These are phyloP conservation scores for Muntiacus muntjak DNA, from an alignment of 2,113 vertebrate genomes.

Conservation along the genomic window DNA sequence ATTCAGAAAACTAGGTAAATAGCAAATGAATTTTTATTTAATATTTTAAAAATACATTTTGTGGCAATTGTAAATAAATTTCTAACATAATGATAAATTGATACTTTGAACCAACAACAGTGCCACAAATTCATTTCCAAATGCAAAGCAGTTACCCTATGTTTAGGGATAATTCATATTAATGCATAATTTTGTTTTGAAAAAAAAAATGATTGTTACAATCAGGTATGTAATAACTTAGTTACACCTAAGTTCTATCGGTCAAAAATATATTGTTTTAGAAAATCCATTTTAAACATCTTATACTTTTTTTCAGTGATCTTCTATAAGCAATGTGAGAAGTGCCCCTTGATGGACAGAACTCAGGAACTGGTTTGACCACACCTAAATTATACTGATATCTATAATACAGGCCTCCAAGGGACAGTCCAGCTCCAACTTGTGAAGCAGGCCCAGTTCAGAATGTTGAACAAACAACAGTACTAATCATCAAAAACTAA, in stretches of 20 bases:
- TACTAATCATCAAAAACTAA: conserved; percentile 85
- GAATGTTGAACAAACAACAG: not conserved
- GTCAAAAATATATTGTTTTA: not conserved
- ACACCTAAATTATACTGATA: not conserved
- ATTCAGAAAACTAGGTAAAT: conserved; percentile 28
- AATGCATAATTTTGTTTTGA: conserved; percentile 31
- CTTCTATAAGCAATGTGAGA: not conserved
- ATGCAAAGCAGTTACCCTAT: not conserved
- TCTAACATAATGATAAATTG: conserved; percentile 7
- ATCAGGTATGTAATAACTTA: not conserved
- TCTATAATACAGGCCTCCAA: not conserved
- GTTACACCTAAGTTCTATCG: not conserved
- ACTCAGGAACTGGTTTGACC: not conserved
- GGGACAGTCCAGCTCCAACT: not conserved
- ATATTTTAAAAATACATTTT: conserved; percentile 29
- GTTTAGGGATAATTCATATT: not conserved
- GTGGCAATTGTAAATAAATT: conserved; percentile 36
- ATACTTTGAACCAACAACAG: not conserved
- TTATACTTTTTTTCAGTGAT: not conserved
- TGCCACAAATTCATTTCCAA: conserved; percentile 1
- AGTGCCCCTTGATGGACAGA: not conserved
- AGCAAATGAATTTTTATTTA: conserved; percentile 42
- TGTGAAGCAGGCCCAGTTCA: not conserved
- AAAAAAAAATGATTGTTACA: conserved; percentile 13
- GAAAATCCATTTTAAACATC: not conserved